Base-by-base conservation (phyloP, 1,140 invertebrate genomes). In the Pissodes strobi region DNA sequence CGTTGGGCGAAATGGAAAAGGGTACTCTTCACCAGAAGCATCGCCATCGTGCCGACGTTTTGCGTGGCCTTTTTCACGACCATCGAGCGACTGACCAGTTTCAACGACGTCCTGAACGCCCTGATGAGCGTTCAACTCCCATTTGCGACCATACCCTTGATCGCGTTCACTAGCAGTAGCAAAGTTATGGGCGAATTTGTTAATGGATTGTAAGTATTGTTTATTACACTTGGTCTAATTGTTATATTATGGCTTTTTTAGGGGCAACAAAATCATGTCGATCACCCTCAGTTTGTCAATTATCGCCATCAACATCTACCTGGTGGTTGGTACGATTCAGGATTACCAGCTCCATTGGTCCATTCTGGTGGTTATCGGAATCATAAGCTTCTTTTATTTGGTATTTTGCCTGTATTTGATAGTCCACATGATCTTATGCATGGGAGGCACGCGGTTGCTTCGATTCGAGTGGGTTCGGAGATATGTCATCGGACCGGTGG, bases 21-120 rank as follows among this genome's bases (percentile, higher is more conserved):
- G 79, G 92, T 96, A 4, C 78, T 96, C 5, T 83, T 94, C 45
- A 97, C 94, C 1, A 82, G 94, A 65, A 85, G 87, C 0, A 91
- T 96, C 67, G 94, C 94, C 18, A 95, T 97, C 67, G 79, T 90
- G 12, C 94, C 94, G 4, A 96, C 94, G 12, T 88, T 96, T 66
- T 83, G 90, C 15, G 79, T 94, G 0, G 90, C 93, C 1, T 85
- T 89, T 67, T 91, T 85, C 65, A 84, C 84, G 38, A 80, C 88
- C 46, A 90, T 96, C 67, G 77, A 88, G 27, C 84, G 93, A 67
- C 78, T 97, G 38, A 92, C 90, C 18, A 81, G 80, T 10, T 90
- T 97, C 89, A 97, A 97, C 75, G 93, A 96, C 74, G 79, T 91
- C n/a, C 80, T 97, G 1, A 97, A 97, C 79, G 92, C 92, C 1